Conservation (phyloP, 2,888 invertebrate genomes). For the Torymus auratus region DNA sequence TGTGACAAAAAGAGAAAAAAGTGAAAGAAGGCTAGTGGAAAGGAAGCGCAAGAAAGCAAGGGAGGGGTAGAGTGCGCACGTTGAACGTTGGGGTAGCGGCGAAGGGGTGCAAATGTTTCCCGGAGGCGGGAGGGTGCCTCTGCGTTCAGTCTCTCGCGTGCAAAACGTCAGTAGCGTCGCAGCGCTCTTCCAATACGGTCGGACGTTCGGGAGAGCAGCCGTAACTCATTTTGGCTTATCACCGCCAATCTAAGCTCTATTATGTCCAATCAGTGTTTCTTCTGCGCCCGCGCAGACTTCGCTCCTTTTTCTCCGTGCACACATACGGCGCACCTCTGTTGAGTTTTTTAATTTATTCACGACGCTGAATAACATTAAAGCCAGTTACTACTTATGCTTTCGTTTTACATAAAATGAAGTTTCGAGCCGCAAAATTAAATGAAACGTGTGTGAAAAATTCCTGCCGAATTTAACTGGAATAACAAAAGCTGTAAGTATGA, state of each 20-base stretch:
- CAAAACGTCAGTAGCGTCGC: constrained; percentile 69
- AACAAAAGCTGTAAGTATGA: neutral
- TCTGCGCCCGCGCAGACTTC: neutral
- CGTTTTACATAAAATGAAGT: too few relatives aligned
- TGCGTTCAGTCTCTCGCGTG: constrained; percentile 66
- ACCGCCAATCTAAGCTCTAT: constrained; percentile 1
- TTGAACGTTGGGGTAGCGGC: constrained; percentile 15
- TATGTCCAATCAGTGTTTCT: constrained; percentile 9
- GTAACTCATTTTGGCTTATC: constrained; percentile 26
- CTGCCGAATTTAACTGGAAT: too few relatives aligned
- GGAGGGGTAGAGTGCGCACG: constrained; percentile 6
- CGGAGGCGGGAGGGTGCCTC: constrained; percentile 65
- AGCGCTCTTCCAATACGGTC: constrained; percentile 67
- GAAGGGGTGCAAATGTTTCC: constrained; percentile 60
- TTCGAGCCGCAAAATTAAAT: too few relatives aligned
- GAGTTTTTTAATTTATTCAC: neutral
- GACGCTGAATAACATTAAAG: neutral
- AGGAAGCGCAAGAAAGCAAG: neutral
- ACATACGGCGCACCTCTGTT: too few relatives aligned
- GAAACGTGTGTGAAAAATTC: too few relatives aligned
- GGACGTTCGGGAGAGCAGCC: constrained; percentile 11
- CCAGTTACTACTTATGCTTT: too few relatives aligned
- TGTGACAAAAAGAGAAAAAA: too few relatives aligned
- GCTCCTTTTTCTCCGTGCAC: neutral
- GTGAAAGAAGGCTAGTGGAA: too few relatives aligned